These are phyloP conservation scores for Patella vulgata DNA, from an alignment of 1,140 invertebrate genomes.

Conservation along the genomic window DNA sequence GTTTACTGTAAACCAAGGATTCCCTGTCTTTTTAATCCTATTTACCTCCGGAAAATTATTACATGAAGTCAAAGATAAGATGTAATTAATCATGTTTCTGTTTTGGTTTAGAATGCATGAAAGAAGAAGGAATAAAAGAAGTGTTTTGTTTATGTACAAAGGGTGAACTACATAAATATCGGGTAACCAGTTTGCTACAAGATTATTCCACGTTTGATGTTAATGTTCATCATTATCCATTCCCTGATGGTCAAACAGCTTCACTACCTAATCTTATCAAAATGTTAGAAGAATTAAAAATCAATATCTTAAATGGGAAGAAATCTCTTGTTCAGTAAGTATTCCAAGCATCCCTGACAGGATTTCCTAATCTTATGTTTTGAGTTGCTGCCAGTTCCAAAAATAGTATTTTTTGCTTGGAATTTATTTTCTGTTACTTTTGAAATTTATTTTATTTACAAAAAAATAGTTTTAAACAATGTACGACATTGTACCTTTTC, in stretches of 20 bases:
- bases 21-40: not conserved
- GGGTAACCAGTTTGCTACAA: constrained; percentile 42
- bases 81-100: not conserved
- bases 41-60: not conserved
- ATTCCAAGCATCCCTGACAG: not conserved
- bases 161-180: constrained; percentile 53
- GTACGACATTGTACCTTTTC: too few species aligned
- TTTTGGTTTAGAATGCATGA: constrained; percentile 40
- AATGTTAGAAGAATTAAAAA: constrained; percentile 49
- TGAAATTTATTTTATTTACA: too few species aligned
- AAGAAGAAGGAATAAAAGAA: constrained; percentile 41
- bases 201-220: constrained; percentile 36
- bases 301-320: constrained; percentile 37
- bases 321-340: constrained; percentile 57
- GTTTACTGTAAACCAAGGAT: too few species aligned
- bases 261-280: constrained; percentile 35
- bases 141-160: constrained; percentile 54
- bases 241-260: constrained; percentile 50
- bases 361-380: not conserved
- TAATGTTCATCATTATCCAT: constrained; percentile 54
- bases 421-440: too few species aligned
- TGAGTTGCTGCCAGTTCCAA: too few species aligned
- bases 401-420: too few species aligned
- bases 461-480: too few species aligned
- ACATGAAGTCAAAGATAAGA: not conserved